These are phyloP conservation scores for Penaeus japonicus DNA, from an alignment of 1,140 invertebrate species.

Conservation along the genomic window DNA sequence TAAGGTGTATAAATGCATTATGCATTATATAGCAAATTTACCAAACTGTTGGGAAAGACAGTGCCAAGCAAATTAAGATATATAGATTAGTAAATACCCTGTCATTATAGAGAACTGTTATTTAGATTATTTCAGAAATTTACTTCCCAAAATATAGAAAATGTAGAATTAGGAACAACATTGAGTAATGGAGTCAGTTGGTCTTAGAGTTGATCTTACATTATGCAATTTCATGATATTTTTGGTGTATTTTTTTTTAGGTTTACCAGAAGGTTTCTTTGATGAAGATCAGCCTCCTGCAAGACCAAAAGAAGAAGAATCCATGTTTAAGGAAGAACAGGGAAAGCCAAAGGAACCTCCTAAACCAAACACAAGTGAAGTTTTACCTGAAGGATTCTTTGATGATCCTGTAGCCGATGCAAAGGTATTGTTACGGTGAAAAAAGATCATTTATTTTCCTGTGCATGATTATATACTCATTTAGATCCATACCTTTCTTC, in stretches of 20 bases:
- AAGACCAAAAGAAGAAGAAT: slow-evolving; percentile 15
- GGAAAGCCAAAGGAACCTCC: slow-evolving; percentile 31
- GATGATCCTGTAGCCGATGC: slow-evolving; percentile 59
- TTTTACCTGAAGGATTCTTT: slow-evolving; percentile 58
- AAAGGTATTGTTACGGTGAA: slow-evolving; percentile 9
- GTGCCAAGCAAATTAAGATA: too few relatives aligned
- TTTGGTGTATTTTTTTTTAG: neutral
- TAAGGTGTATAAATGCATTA: too few relatives aligned
- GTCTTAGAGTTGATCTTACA: too few relatives aligned
- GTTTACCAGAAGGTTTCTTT: slow-evolving; percentile 45
- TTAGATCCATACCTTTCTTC: neutral
- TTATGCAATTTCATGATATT: too few relatives aligned
- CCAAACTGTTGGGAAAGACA: too few relatives aligned
- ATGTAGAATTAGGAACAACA: too few relatives aligned
- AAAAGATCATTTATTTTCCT: neutral
- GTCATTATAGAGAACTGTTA: too few relatives aligned
- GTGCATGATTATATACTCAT: neutral
- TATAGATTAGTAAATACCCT: too few relatives aligned
- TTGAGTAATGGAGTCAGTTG: too few relatives aligned
- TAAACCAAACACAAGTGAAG: slow-evolving; percentile 46
- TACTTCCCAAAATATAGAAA: too few relatives aligned
- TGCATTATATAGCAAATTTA: too few relatives aligned
- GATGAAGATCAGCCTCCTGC: slow-evolving; percentile 6
- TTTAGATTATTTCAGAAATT: too few relatives aligned
- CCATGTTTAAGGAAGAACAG: slow-evolving; percentile 29